Evolutionary conservation across 2,113 vertebrate species (phyloP).

Genomic region (Sceloporus undulatus): DNA sequence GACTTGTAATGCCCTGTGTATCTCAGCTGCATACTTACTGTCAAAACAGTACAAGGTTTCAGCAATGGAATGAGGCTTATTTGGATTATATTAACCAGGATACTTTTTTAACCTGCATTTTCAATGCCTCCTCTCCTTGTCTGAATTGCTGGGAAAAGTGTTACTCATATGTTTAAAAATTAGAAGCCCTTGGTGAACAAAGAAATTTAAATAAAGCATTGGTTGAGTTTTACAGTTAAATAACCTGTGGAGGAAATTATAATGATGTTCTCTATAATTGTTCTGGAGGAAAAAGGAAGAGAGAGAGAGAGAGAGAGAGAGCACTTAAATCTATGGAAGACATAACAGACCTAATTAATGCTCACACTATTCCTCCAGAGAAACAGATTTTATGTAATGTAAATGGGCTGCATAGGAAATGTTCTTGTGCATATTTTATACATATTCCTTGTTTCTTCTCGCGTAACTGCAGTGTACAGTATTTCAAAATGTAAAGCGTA

Average conservation of each 20-base stretch:
- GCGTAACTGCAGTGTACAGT: neutral
- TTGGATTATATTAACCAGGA: conserved; percentile 56
- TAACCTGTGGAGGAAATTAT: conserved; percentile 63
- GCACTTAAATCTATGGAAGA: conserved; percentile 63
- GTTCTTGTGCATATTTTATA: conserved; percentile 60
- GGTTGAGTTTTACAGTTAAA: conserved; percentile 63
- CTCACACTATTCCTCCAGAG: conserved; percentile 66
- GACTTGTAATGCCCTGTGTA: conserved; percentile 59
- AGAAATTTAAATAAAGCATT: conserved; percentile 61
- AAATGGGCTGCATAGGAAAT: conserved; percentile 62
- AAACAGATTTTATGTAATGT: conserved; percentile 66
- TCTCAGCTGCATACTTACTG: conserved; percentile 58
- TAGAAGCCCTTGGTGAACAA: conserved; percentile 44
- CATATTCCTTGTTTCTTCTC: conserved; percentile 40
- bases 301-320: conserved; percentile 25
- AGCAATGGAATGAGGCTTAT: conserved; percentile 55
- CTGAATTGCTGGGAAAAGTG: conserved; percentile 48
- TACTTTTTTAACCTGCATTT: conserved; percentile 57
- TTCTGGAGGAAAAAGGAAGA: conserved; percentile 43
- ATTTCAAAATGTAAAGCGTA: conserved; percentile 37
- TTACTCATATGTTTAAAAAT: conserved; percentile 47
- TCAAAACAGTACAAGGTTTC: conserved; percentile 68
- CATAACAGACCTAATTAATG: conserved; percentile 72
- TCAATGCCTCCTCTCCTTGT: conserved; percentile 54
- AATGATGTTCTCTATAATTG: conserved; percentile 69